Percentiles rank a stretch among this genome's conserved stretches.
These are phyloP conservation scores for Drosophila subpulchrella DNA, from an alignment of 1,140 invertebrate genomes.

Conservation along the genomic window DNA sequence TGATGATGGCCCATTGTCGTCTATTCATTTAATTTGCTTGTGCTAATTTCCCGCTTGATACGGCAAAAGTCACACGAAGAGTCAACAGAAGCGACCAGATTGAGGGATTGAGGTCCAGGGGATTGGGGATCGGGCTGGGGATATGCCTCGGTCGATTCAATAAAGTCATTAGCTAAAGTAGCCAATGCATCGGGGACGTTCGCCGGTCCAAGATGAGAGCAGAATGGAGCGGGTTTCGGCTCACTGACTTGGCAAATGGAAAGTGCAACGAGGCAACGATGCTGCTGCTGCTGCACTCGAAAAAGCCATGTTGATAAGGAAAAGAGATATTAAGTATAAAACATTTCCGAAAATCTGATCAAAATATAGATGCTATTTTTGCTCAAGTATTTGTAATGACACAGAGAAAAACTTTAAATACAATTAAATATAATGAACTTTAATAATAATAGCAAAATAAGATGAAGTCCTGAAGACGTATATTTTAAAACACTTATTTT, in stretches of 20 bases:
- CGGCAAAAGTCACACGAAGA: slow-evolving; percentile 72
- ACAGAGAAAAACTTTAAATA: too few relatives aligned
- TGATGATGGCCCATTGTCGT: slow-evolving; percentile 56
- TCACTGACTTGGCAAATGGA: slow-evolving; percentile 75
- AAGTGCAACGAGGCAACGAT: slow-evolving; percentile 62
- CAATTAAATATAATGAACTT: too few relatives aligned
- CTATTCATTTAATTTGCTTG: slow-evolving; percentile 75
- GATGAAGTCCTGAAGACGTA: too few relatives aligned
- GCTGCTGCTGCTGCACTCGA: slow-evolving; percentile 7
- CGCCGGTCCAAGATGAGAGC: slow-evolving; percentile 24
- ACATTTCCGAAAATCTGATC: neutral
- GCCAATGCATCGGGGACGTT: slow-evolving; percentile 61
- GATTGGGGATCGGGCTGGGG: slow-evolving; percentile 2
- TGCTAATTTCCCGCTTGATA: slow-evolving; percentile 71
- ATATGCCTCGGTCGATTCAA: slow-evolving; percentile 61
- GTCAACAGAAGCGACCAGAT: slow-evolving; percentile 43
- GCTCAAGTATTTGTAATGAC: too few relatives aligned
- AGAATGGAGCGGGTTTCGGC: slow-evolving; percentile 42
- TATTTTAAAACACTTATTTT: too few relatives aligned
- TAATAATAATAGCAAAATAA: too few relatives aligned
- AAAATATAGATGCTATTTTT: neutral
- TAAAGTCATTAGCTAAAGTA: slow-evolving; percentile 82
- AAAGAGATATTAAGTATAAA: neutral
- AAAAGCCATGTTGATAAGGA: neutral
- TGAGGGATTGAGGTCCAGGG: neutral